Base-by-base conservation (phyloP, 2,888 invertebrate species). In the Ormyrus rosae region DNA sequence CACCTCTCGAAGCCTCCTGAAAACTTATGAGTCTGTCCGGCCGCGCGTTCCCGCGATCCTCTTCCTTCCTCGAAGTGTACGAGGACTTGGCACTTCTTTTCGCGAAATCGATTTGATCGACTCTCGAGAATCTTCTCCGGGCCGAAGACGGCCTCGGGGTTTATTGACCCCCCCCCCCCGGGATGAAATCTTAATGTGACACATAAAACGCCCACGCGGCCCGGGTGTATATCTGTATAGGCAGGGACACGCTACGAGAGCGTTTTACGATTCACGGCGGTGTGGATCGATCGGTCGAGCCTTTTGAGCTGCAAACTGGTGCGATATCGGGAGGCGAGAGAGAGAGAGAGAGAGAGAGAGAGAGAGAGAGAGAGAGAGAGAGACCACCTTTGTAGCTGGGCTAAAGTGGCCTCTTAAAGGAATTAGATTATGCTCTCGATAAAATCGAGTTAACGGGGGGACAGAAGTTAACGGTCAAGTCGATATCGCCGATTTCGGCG, bases 31-130 rank as follows among this genome's bases (percentile, higher is more conserved):
- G 53, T 76, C 34, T 45, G 9, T 9, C 72, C 11, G n/a, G 7
- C 13, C 13, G 34, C 9, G 5, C 19, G 19, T 19, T 19, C 19
- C 19, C 19, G 34, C 9, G 5, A 45, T 53, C 10, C 53, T 13
- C 5, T 51, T 63, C 55, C 34, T 74, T 70, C 73, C n/a, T 69
- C 56, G 56, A 34, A n/a, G 13, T 7, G 13, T 7, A 48, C 34
- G 65, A 64, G 61, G 60, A 53, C 71, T 53, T 58, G 46, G 51
- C 51, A 51, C 19, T 63, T 72, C 78, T 81, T 73, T 64, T 61
- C 45, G 50, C 51, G 61, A 70, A 79, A 50, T 80, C 76, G 67
- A 79, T 82, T 71, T 65, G 78, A 71, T 79, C 76, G 72, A 7
- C 53, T 82, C 67, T 64, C 67, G 55, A 65, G 65, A 79, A 72